Base-by-base conservation (phyloP, 1,140 invertebrate genomes). In the Acromyrmex echinatior region DNA sequence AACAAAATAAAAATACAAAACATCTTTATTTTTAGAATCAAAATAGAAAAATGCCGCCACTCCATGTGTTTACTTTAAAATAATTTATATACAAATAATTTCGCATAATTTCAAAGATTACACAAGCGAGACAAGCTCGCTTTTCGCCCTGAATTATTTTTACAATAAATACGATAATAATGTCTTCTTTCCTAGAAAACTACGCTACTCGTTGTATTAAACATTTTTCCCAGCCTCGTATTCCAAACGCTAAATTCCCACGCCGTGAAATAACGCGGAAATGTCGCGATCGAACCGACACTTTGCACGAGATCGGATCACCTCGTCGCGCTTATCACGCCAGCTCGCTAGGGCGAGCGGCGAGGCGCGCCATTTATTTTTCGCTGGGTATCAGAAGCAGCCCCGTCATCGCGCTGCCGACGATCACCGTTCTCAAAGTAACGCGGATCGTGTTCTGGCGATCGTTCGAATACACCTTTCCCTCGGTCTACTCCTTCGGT, bases 371-470 rank as follows among this genome's bases (percentile, higher is more conserved):
- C 80, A 84, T 84, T 84, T 84, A 84, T 84, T 84, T 76, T 84
- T 73, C 66, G 60, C n/a, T 58, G 70, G 39, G 70, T 84, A 84
- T 84, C 80, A 84, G 80, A 84, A 84, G 70, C 80, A 84, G 80
- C 70, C 80, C 70, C 80, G 80, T 84, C 80, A 84, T 84, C 80
- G 58, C 80, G 80, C 80, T 62, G 51, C 66, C 81, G 74, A 85
- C 62, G 88, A 68, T 63, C 88, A 70, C 49, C 28, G 56, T 74
- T 76, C 80, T 84, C 80, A 76, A 84, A 84, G 80, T 53, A 84
- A 31, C 56, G 58, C 51, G 82, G 88, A 87, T 87, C 89, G 89
- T 86, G 79, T 18, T 62, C 56, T 25, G 80, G 63, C 86, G 88
- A 90, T 90, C 85, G 78, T 63, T 90, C 86, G 21, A 68, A 88